These are phyloP conservation scores for Xiphophorus hellerii DNA, from an alignment of 2,113 vertebrate species.

Conservation along the genomic window DNA sequence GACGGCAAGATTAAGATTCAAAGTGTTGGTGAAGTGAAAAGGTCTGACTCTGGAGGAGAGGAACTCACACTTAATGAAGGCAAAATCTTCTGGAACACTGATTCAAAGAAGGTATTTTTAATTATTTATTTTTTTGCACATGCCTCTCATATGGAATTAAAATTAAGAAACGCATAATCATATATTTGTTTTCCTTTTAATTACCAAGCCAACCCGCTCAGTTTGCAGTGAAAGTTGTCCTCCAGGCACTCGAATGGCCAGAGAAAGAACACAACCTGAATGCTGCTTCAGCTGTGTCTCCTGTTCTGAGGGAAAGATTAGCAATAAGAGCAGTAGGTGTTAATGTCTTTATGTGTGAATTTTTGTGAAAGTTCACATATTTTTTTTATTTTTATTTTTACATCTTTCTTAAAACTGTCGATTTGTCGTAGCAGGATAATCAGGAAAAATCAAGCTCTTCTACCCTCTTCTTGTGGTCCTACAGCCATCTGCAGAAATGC, in stretches of 20 bases:
- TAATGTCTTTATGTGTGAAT: neutral
- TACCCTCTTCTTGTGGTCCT: no score
- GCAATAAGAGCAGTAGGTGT: slow-evolving; percentile 65
- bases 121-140: neutral
- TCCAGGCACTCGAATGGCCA: slow-evolving; percentile 75
- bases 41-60: slow-evolving; percentile 46
- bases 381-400: no score
- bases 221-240: slow-evolving; percentile 77
- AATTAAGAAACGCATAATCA: neutral
- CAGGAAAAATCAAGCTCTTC: no score
- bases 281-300: slow-evolving; percentile 81
- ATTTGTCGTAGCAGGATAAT: no score
- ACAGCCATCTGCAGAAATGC: no score
- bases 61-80: slow-evolving; percentile 65
- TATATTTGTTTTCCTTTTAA: neutral
- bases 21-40: slow-evolving; percentile 70
- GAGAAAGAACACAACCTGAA: slow-evolving; percentile 70
- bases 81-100: slow-evolving; percentile 70
- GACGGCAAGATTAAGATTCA: slow-evolving; percentile 56
- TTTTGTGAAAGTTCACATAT: no score
- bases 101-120: slow-evolving; percentile 42
- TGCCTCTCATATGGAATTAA: neutral
- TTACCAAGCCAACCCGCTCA: slow-evolving; percentile 66
- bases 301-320: slow-evolving; percentile 78
- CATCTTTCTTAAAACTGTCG: no score